Evolutionary conservation across 2,888 invertebrate genomes (phyloP).

Genomic region (Drosophila limbata): DNA sequence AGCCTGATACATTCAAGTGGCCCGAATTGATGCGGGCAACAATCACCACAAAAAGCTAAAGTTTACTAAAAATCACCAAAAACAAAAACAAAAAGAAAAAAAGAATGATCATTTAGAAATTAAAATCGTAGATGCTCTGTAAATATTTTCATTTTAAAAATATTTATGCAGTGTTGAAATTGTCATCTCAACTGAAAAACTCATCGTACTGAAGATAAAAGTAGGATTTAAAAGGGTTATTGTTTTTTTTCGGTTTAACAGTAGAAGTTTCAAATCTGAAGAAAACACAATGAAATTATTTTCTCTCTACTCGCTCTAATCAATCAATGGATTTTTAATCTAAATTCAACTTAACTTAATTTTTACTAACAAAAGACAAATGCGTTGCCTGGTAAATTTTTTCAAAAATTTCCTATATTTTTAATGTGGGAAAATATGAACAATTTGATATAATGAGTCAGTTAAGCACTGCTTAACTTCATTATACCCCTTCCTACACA

Average conservation of each 20-base stretch:
- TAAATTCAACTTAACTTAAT: no score
- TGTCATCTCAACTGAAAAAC: not conserved
- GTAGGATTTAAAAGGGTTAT: no score
- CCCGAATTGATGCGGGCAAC: conserved; percentile 56
- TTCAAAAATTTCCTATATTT: not conserved
- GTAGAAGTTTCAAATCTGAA: no score
- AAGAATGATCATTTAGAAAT: not conserved
- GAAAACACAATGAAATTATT: no score
- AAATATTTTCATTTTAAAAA: not conserved
- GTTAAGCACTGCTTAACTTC: not conserved
- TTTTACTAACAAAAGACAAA: no score
- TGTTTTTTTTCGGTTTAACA: no score
- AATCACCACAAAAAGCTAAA: conserved; percentile 29
- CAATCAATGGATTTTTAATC: no score
- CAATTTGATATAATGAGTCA: not conserved
- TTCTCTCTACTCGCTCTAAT: no score
- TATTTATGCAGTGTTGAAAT: not conserved
- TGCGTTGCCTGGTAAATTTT: not conserved
- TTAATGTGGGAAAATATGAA: not conserved
- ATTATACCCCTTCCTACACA: not conserved
- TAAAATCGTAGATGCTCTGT: conserved; percentile 14
- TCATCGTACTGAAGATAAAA: not conserved
- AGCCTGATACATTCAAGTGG: conserved; percentile 49
- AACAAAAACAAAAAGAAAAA: conserved; percentile 3
- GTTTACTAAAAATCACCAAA: conserved; percentile 26